Evolutionary conservation across 2,113 vertebrate species (phyloP).

Genomic region (Condylura cristata): DNA sequence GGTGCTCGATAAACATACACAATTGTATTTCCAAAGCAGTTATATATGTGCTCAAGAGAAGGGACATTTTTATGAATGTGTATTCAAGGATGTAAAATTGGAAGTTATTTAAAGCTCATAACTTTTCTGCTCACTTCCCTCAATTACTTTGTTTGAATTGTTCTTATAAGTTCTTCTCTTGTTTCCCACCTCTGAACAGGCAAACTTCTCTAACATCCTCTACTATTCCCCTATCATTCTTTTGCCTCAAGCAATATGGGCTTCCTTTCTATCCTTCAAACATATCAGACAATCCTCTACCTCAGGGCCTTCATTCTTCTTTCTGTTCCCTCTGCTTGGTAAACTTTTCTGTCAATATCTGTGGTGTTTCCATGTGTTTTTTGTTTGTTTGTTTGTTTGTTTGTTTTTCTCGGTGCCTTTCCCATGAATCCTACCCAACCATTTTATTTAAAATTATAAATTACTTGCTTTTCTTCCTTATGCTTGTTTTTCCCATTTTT

Average conservation of each 20-base stretch:
- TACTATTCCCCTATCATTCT: neutral
- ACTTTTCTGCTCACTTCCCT: neutral
- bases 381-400: no score
- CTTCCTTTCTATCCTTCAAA: neutral
- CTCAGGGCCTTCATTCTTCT: neutral
- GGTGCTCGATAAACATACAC: slow-evolving; percentile 85
- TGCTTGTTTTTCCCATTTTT: neutral
- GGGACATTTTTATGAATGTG: slow-evolving; percentile 88
- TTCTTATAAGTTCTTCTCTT: neutral
- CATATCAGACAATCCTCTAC: neutral
- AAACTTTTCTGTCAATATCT: neutral
- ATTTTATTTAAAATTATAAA: neutral
- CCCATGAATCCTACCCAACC: no score
- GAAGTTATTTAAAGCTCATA: slow-evolving; percentile 67
- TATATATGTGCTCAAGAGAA: slow-evolving; percentile 85
- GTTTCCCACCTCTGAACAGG: neutral
- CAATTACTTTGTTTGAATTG: neutral
- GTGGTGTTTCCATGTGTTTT: neutral
- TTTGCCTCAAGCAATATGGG: neutral
- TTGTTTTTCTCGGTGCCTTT: neutral
- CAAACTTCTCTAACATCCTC: neutral
- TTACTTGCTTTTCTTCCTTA: neutral
- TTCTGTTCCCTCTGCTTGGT: neutral
- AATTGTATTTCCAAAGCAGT: slow-evolving; percentile 88
- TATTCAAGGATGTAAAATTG: slow-evolving; percentile 90